Percentiles rank a stretch among this genome's conserved stretches.
Conservation (phyloP, 2,888 invertebrate species). For the Philereme vetulata region DNA sequence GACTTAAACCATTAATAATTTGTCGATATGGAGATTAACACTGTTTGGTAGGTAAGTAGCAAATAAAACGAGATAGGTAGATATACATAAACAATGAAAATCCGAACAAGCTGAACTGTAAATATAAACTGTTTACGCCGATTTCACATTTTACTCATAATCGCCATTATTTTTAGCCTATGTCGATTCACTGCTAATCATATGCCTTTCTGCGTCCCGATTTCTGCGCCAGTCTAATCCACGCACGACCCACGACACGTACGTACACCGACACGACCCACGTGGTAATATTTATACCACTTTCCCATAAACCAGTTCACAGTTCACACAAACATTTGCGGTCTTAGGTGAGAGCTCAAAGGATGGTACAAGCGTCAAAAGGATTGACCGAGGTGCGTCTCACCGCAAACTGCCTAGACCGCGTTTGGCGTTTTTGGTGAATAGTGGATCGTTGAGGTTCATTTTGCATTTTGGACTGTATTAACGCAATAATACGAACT, state of each 20-base stretch:
- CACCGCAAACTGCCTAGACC: constrained; percentile 64
- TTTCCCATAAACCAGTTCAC: constrained; percentile 60
- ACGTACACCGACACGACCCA: too few relatives aligned
- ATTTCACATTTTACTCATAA: too few relatives aligned
- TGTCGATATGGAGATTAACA: too few relatives aligned
- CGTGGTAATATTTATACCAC: constrained; percentile 40
- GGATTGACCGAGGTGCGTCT: constrained; percentile 71
- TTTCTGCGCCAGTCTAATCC: too few relatives aligned
- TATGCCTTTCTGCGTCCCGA: not conserved
- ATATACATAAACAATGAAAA: too few relatives aligned
- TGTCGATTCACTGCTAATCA: not conserved
- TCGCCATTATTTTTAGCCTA: too few relatives aligned
- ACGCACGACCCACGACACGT: too few relatives aligned
- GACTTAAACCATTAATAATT: too few relatives aligned
- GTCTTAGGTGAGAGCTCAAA: constrained; percentile 78
- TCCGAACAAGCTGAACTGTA: too few relatives aligned
- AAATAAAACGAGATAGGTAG: too few relatives aligned
- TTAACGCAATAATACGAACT: constrained; percentile 8
- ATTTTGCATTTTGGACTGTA: constrained; percentile 35
- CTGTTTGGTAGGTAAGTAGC: too few relatives aligned
- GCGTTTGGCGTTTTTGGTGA: constrained; percentile 53
- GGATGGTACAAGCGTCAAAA: constrained; percentile 68
- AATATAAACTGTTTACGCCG: too few relatives aligned
- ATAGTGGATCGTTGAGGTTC: constrained; percentile 45
- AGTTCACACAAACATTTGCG: constrained; percentile 75